phyloP scores from a whole-genome alignment of 2,113 vertebrate species.

The Carlito syrichta region DNA sequence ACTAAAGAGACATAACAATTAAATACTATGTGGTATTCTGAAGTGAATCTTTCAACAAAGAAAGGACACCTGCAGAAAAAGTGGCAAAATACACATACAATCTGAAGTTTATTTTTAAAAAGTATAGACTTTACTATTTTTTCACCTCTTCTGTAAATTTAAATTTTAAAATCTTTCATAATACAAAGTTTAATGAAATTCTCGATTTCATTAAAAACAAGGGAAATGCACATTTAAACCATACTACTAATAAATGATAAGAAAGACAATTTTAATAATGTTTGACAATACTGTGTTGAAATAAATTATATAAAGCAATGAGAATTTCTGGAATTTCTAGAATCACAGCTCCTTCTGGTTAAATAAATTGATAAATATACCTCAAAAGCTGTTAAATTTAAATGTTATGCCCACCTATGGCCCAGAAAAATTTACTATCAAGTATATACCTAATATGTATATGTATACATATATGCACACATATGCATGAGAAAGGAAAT shows the following conservation, averaged over 20 bases:
- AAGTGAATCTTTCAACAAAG: background rate
- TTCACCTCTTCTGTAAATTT: background rate
- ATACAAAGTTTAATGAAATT: background rate
- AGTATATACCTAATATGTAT: background rate
- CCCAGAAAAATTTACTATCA: background rate
- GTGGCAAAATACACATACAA: background rate
- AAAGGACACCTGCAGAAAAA: background rate
- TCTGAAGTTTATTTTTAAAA: background rate
- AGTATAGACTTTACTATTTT: background rate
- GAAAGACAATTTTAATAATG: background rate
- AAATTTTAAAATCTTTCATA: background rate
- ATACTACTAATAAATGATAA: background rate
- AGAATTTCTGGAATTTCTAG: background rate
- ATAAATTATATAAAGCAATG: background rate
- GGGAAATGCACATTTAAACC: background rate
- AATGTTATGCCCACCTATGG: background rate
- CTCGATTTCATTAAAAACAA: background rate
- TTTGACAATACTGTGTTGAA: background rate
- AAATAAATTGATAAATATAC: background rate
- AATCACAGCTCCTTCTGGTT: background rate
- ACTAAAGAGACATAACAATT: background rate
- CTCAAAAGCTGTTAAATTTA: background rate
- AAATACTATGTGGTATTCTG: background rate
- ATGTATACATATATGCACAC: background rate
- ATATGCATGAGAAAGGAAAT: background rate